These are phyloP conservation scores for Norana najaformis DNA, from an alignment of 2,888 invertebrate genomes.

Conservation along the genomic window DNA sequence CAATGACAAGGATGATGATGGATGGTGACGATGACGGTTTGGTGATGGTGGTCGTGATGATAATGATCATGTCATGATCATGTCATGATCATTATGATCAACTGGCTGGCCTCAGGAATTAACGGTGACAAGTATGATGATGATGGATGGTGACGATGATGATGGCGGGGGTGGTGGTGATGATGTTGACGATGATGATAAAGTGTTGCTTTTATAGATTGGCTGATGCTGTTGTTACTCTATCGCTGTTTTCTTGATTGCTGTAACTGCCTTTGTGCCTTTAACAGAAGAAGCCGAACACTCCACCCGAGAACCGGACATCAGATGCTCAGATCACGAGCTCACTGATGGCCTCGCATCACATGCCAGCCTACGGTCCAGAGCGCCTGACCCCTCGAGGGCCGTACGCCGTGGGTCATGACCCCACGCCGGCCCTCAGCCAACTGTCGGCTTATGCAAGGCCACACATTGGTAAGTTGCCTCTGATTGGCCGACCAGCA, in stretches of 20 bases:
- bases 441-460: constrained; percentile 72
- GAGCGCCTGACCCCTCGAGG: constrained; percentile 37
- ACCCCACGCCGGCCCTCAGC: constrained; percentile 80
- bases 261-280: constrained; percentile 14
- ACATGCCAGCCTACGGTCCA: constrained; percentile 22
- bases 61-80: too few relatives aligned
- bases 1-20: too few relatives aligned
- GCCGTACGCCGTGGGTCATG: constrained; percentile 34
- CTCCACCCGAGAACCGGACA: constrained; percentile 40
- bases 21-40: too few relatives aligned
- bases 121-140: too few relatives aligned
- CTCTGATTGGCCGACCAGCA: not conserved
- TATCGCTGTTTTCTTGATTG: not conserved
- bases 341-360: constrained; percentile 36
- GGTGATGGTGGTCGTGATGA: too few relatives aligned
- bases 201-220: too few relatives aligned
- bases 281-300: constrained; percentile 42
- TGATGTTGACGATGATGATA: too few relatives aligned
- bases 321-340: constrained; percentile 48
- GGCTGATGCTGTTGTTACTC: not conserved
- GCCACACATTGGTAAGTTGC: constrained; percentile 42
- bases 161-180: not conserved
- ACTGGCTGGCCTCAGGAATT: too few relatives aligned
- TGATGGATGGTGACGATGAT: too few relatives aligned
- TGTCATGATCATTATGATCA: too few relatives aligned